Evolutionary conservation across 92 coral and sea anemone species (phyloP), one percentile per base, ranked within the genome.

Genomic region (Desmophyllum pertusum): DNA sequence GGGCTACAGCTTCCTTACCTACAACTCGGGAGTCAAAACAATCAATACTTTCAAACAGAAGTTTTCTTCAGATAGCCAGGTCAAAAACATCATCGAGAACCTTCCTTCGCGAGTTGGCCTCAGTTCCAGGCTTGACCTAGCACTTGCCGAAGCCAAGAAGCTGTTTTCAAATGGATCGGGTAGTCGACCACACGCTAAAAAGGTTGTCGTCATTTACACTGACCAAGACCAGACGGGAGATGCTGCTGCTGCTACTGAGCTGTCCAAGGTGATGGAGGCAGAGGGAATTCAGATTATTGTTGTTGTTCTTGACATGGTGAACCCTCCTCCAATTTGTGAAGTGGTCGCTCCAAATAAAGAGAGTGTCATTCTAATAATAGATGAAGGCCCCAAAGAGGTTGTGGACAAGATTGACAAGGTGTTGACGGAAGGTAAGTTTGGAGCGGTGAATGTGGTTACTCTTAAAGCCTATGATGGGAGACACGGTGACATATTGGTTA

Each of bases 191-290:
- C 72, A 85, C 43, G 94, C 98, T 21, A 93, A 88, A 71, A 93
- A 89, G 83, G 91, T 91, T 31, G 83, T 97, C 23, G 89, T 94
- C 10, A 67, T 97, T 27, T 84, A 89, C 81, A 91, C 93, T 21
- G 99, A 97, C 77, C 67, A 63, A 68, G 90, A 81, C 29, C 89
- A 91, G 21, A 80, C 91, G 21, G 94, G 89, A 48, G 87, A 75
- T 42, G 75, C 25, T 42, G 79, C 68, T 9, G 94, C 85, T 9
- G 89, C 78, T 15, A 76, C 81, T 23, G 36, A 72, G 31, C 59
- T 57, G 0, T 83, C 95, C 53, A 91, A 69, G 55, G 89, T 31
- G 19, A 59, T 89, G 67, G 93, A 91, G 41, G 59, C 65, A 9
- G 67, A 61, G 6, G 98, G 89, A 10, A 86, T 89, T 18, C 92